Base-by-base conservation (phyloP, 2,113 vertebrate genomes). In the Rhinogobius similis region DNA sequence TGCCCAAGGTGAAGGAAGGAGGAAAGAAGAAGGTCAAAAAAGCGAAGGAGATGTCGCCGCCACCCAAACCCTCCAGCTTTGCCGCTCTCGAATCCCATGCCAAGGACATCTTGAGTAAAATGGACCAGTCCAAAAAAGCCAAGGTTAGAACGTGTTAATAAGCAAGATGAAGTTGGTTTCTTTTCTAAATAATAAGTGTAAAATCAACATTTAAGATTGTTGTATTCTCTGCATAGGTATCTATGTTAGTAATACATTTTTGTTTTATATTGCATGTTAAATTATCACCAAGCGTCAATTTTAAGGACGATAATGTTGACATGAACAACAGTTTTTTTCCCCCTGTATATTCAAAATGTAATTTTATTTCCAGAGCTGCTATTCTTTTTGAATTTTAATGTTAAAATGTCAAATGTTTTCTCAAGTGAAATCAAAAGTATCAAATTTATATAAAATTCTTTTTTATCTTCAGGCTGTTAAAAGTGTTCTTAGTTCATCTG, bases 1-100 rank as follows among this genome's bases (percentile, higher is more conserved):
- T 90, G 0, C 93, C 93, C 0, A 98, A 97, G 86, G 93, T 95
- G 55, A 98, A 98, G 86, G 97, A 97, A 27, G 95, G 95, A 72
- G 92, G 94, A 14, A 98, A 97, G 88, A 98, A 97, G 92, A 98
- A 97, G 87, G 92, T 90, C 4, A 98, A 96, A 89, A 98, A 96
- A 72, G 84, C 24, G 0, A 96, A 96, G 71, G 97, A 98, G 72
- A 76, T 20, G 1, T 79, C 92, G 0, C 91, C 90, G 9, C 93
- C 93, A 0, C 93, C 95, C 14, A 95, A 96, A 88, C 94, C 95
- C 72, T 97, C 96, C 16, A 95, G 96, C 72, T 92, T 98, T 0
- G 95, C 97, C 67, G 92, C 97, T 65, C 93, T 97, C 0, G 97
- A 99, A 90, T 96, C 97, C 21, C 97, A 98, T 62, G 96, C 96